A percentile compares a stretch with the other conserved stretches of the same genome.
phyloP scores from a whole-genome alignment of 2,797 vertebrate species.

The Manis pentadactyla region DNA sequence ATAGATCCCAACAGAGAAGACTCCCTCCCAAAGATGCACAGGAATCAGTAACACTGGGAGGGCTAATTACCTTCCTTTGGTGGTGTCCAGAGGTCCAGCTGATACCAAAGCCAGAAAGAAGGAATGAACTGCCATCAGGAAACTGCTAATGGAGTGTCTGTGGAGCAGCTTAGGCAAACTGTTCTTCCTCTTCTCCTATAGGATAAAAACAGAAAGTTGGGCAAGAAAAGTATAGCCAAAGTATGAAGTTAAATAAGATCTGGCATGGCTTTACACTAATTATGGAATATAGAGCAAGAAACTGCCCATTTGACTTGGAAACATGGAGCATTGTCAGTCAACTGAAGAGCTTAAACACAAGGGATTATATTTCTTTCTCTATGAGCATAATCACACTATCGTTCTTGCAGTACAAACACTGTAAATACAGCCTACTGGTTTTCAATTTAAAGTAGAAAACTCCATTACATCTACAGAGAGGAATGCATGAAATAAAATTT shows the following conservation, averaged over 20 bases:
- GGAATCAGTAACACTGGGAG: not conserved
- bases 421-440: not conserved
- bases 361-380: not conserved
- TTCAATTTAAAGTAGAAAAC: not conserved
- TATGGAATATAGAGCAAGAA: not conserved
- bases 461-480: not conserved
- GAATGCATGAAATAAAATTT: not conserved
- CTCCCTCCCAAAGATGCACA: not conserved
- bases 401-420: not conserved
- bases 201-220: not conserved
- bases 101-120: not conserved
- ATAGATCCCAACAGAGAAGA: not conserved
- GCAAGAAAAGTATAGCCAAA: not conserved
- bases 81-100: not conserved
- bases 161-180: not conserved
- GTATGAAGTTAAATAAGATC: not conserved
- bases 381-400: not conserved
- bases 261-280: not conserved
- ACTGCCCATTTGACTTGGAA: not conserved
- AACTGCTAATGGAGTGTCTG: not conserved
- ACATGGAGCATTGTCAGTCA: not conserved
- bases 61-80: not conserved
- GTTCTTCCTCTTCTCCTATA: not conserved
- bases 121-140: not conserved
- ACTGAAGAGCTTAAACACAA: not conserved